Percentiles rank a stretch among this genome's conserved stretches.
phyloP scores from a whole-genome alignment of 2,113 vertebrate genomes.

The Xenopus tropicalis region DNA sequence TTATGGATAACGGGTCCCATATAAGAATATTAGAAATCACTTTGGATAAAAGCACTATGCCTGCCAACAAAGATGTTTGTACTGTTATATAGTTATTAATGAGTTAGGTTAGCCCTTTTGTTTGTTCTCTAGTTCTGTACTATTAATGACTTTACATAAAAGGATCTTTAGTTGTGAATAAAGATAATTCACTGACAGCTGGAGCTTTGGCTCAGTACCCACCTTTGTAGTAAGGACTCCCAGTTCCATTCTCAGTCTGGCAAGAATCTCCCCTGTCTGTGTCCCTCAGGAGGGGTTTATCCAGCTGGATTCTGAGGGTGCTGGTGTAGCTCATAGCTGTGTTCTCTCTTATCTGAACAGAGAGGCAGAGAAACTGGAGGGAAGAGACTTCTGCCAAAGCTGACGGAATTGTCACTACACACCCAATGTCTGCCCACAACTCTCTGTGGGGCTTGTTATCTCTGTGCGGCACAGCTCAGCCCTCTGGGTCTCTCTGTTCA shows the following conservation, averaged over 20 bases:
- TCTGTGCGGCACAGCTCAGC: not conserved
- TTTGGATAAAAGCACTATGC: too few relatives aligned
- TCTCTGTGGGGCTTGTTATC: slow-evolving; percentile 35
- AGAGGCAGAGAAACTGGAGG: not conserved
- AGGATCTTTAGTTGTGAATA: too few relatives aligned
- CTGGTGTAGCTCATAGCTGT: slow-evolving; percentile 25
- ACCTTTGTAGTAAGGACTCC: slow-evolving; percentile 9
- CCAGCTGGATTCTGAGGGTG: slow-evolving; percentile 21
- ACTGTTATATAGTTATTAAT: too few relatives aligned
- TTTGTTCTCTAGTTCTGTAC: too few relatives aligned
- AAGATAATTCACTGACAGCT: too few relatives aligned
- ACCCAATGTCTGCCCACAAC: slow-evolving; percentile 18
- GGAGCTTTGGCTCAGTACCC: not conserved
- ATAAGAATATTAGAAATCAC: too few relatives aligned
- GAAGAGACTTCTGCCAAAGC: not conserved
- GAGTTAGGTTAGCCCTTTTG: too few relatives aligned
- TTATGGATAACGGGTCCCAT: too few relatives aligned
- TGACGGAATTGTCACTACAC: slow-evolving; percentile 5
- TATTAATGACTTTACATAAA: too few relatives aligned
- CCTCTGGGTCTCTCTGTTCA: slow-evolving; percentile 1
- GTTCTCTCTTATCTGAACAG: not conserved
- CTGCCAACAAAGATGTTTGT: too few relatives aligned
- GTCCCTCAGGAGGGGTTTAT: slow-evolving; percentile 5
- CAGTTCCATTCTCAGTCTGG: slow-evolving; percentile 1
- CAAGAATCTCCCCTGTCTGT: not conserved